Percentiles rank a stretch among this genome's conserved stretches.
These are phyloP conservation scores for Trinorchestia longiramus DNA, from an alignment of 1,140 invertebrate genomes.

Conservation along the genomic window DNA sequence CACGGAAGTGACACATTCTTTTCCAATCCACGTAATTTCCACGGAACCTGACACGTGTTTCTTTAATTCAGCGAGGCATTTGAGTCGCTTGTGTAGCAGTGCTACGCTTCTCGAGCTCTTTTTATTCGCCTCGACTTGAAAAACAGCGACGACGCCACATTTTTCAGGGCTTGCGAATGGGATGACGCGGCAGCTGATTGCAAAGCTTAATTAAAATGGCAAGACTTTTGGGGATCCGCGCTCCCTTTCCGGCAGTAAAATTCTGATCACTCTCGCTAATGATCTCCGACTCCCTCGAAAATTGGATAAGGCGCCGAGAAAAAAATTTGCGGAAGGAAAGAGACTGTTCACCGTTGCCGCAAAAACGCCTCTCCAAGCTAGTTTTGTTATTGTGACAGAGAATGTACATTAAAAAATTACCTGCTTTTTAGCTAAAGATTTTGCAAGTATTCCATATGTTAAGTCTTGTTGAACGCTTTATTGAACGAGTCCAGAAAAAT, in stretches of 20 bases:
- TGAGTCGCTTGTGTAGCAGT: background rate
- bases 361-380: background rate
- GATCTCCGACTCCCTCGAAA: conserved; percentile 48
- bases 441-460: background rate
- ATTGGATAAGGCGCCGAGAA: conserved; percentile 13
- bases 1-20: background rate
- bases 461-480: no score
- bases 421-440: background rate
- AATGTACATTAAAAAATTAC: no score
- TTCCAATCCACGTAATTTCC: background rate
- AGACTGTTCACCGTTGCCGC: background rate
- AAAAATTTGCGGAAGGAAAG: background rate
- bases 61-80: background rate
- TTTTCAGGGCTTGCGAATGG: conserved; percentile 25
- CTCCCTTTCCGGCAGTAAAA: conserved; percentile 52
- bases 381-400: background rate
- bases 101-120: background rate
- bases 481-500: no score
- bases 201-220: conserved; percentile 49
- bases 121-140: background rate
- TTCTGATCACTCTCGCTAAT: conserved; percentile 54
- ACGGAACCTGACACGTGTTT: background rate
- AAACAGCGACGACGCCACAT: conserved; percentile 4
- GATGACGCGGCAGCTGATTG: conserved; percentile 39
- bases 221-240: conserved; percentile 45